phyloP scores from a whole-genome alignment of 2,888 invertebrate genomes.

The Clunio marinus region DNA sequence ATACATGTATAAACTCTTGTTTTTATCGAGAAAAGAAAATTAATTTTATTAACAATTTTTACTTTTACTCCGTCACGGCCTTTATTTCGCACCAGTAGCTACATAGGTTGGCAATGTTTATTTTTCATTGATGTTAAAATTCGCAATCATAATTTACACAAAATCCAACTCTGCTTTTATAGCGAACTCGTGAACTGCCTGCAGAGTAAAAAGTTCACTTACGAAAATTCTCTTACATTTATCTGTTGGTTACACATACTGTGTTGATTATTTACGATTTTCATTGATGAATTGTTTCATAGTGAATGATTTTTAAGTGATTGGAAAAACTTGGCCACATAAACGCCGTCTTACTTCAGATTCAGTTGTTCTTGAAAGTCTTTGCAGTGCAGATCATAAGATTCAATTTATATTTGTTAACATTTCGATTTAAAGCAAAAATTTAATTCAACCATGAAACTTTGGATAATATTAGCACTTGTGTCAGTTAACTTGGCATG shows the following conservation, averaged over 20 bases:
- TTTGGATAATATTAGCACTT: slow-evolving; percentile 20
- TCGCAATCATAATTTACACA: no score
- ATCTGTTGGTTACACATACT: neutral
- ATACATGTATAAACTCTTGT: no score
- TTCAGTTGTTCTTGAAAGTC: slow-evolving; percentile 4
- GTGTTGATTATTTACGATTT: neutral
- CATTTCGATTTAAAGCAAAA: neutral
- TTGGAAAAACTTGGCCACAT: neutral
- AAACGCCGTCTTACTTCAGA: no score
- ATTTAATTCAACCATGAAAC: neutral
- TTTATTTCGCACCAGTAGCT: no score
- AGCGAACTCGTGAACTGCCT: no score
- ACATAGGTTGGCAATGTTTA: no score
- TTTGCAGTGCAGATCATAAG: neutral
- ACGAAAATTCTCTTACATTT: neutral
- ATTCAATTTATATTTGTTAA: neutral
- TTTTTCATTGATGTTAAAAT: no score
- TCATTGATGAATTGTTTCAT: neutral
- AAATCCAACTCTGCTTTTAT: no score
- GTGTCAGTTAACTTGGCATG: neutral
- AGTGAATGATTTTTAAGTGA: neutral
- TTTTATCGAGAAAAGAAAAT: no score
- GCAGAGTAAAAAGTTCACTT: no score
- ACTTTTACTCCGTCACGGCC: no score
- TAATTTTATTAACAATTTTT: no score